Base-by-base conservation (phyloP, 1,140 invertebrate species). In the Drosophila murphyi region DNA sequence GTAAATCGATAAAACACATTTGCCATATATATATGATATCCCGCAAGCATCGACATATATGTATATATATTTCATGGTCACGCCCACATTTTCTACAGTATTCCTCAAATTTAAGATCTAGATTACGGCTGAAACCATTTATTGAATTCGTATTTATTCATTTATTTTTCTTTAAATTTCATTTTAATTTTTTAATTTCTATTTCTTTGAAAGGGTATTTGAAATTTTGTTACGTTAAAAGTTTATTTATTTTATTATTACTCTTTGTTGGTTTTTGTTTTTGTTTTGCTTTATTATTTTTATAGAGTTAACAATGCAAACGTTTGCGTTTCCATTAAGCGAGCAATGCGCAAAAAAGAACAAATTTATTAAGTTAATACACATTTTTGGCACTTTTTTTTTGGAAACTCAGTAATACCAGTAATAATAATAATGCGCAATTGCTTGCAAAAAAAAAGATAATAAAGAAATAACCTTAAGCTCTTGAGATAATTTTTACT, bases 301-400 rank as follows among this genome's bases (percentile, higher is more conserved):
- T 39, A 74, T 74, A 34, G 20, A 54, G 55, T 56, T 62, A 69
- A 48, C 55, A 56, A 39, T 88, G 82, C 82, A 76, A 72, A 88
- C 75, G 64, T 82, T 82, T 73, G 83, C 64, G 31, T 77, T 86
- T 87, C 73, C 64, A 71, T 75, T 70, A 78, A 63, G 31, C 57
- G 12, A 64, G 12, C 29, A 62, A 76, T 41, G 55, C 63, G 52
- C 29, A 57, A 52, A 62, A 12, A 28, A 29, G 3, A 8, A 34
- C 34, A 63, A 39, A 51, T 76, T 47, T 75, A 72, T 72, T 29
- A 64, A 52, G 47, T 68, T 77, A 52, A 75, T 67, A 67, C 63
- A 72, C 68, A 69, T 67, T 86, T 65, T 45, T 74, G 51, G 74
- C 74, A 82, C 63, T 80, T 69, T 64, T 61, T 57, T 76, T 54